phyloP scores from a whole-genome alignment of 1,140 invertebrate species.

The Scylla paramamosain region DNA sequence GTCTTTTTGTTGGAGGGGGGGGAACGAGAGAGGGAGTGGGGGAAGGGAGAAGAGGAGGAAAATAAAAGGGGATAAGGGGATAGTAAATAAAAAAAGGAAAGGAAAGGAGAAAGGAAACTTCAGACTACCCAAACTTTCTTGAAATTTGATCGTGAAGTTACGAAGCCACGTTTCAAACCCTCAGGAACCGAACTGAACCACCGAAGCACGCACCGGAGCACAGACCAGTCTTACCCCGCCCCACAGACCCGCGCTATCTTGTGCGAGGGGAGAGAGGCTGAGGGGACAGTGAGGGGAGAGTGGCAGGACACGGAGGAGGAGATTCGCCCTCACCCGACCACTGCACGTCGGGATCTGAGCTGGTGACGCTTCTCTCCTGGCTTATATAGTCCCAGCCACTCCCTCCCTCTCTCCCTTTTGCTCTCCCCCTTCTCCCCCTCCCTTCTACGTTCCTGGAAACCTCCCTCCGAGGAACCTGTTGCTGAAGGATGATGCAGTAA shows the following conservation, averaged over 20 bases:
- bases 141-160: background rate
- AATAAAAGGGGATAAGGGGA: background rate
- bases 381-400: background rate
- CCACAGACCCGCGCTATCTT: background rate
- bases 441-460: background rate
- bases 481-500: no score
- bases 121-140: background rate
- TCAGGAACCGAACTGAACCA: no score
- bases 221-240: no score
- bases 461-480: no score
- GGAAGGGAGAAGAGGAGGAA: background rate
- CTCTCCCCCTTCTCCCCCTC: background rate
- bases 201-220: background rate
- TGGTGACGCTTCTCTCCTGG: background rate
- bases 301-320: background rate
- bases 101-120: background rate
- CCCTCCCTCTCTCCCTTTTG: background rate
- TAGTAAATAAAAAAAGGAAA: background rate
- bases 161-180: background rate
- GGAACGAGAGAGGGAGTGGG: background rate
- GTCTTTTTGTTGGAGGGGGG: background rate
- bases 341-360: background rate
- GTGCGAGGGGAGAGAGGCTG: background rate
- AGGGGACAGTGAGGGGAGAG: background rate
- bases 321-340: background rate